Percentiles rank a stretch among this genome's conserved stretches.
Conservation (phyloP, 2,113 vertebrate genomes). For the Lethenteron camtschaticum region DNA sequence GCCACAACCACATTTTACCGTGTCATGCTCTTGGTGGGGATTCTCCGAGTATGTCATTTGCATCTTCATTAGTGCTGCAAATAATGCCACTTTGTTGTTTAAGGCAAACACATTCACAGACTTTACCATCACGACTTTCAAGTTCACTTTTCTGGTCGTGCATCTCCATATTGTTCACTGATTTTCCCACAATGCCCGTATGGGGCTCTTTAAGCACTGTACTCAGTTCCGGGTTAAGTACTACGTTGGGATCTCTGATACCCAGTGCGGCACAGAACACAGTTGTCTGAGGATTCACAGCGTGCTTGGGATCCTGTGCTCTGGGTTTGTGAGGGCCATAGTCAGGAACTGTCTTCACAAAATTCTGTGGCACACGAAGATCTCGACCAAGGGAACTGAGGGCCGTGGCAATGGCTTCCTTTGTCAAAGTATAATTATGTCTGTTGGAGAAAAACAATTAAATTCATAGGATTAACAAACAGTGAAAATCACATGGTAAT, state of each 20-base stretch:
- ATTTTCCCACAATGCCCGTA: too few species aligned
- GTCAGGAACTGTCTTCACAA: conserved; percentile 36
- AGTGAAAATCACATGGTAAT: not conserved
- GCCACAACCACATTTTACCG: too few species aligned
- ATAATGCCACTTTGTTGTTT: too few species aligned
- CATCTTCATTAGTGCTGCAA: too few species aligned
- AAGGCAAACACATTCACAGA: too few species aligned
- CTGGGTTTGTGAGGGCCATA: conserved; percentile 45
- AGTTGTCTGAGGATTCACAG: conserved; percentile 68
- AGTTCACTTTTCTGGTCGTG: too few species aligned
- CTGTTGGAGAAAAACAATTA: conserved; percentile 20
- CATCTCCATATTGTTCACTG: too few species aligned
- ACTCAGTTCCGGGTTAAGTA: too few species aligned
- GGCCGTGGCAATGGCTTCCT: conserved; percentile 46
- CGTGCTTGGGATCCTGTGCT: conserved; percentile 27
- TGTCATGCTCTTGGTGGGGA: too few species aligned
- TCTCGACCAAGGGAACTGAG: conserved; percentile 43
- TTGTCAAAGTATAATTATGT: conserved; percentile 68
- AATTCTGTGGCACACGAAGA: conserved; percentile 57
- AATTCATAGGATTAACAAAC: not conserved
- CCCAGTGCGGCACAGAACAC: conserved; percentile 65
- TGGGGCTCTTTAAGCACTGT: too few species aligned
- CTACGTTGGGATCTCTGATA: conserved; percentile 49
- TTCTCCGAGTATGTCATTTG: too few species aligned
- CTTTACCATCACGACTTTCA: too few species aligned